Evolutionary conservation across 2,113 vertebrate species (phyloP), one percentile per base, ranked within the genome.

Genomic region (Athene cunicularia): DNA sequence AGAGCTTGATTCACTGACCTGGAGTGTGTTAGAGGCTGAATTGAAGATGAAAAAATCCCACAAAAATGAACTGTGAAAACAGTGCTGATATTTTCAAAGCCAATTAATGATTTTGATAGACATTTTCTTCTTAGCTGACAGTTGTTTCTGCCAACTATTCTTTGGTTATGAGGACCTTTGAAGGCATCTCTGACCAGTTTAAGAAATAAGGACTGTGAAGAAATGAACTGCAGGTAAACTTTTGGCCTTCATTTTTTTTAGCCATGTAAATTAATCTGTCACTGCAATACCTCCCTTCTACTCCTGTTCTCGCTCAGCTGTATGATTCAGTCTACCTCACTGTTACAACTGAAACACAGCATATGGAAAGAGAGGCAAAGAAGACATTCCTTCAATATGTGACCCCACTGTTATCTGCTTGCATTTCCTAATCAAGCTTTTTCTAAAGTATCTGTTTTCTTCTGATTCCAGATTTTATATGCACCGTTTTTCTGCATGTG

Each of bases 401-500:
- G 22, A 30, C 32, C n/a, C 4, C 23, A 35, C 6, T 20, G 9
- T 63, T 35, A 21, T 74, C n/a, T 63, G 11, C 50, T 58, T 80
- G 12, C 3, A 1, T 64, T 67, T 93, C 8, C 39, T 88, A 43
- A 80, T 45, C 8, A 12, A 21, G 5, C 1, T 39, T n/a, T 53
- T 79, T 28, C 21, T 4, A 5, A 81, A 71, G 49, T 55, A 2
- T 63, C 10, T 50, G 2, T 64, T 90, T 79, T 53, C 26, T 84
- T 63, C 26, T 26, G 8, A 23, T 74, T 82, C 3, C 8, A 45
- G 26, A 9, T 67, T 81, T 86, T 71, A 28, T 24, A 24, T 7
- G 2, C 3, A 10, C 9, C 43, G 24, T 4, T 70, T 84, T 62
- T 55, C 23, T 67, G 19, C 0, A 1, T 30, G 2, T 80, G 13